Conservation (phyloP, 2,797 vertebrate species). For the Oreonectes daqikongensis region DNA sequence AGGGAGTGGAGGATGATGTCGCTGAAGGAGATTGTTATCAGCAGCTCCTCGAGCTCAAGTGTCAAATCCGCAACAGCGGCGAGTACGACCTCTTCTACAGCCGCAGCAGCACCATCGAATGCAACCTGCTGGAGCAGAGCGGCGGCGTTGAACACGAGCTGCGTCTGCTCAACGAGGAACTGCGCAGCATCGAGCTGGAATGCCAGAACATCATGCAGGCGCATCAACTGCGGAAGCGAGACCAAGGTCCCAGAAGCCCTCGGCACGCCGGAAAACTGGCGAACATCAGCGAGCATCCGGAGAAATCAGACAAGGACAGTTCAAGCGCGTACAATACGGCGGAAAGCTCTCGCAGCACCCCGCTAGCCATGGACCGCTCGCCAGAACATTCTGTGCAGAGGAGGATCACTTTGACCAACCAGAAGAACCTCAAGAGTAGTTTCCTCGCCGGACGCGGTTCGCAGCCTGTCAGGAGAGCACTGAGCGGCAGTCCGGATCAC, state of each 20-base stretch:
- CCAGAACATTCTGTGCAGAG: constrained; percentile 91
- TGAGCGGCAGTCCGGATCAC: constrained; percentile 76
- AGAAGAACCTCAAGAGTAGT: constrained; percentile 86
- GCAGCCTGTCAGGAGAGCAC: constrained; percentile 67
- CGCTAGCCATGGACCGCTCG: constrained; percentile 87
- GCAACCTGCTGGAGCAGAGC: constrained; percentile 81
- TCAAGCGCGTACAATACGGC: constrained; percentile 97
- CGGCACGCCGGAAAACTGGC: constrained; percentile 78
- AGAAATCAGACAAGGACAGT: constrained; percentile 96
- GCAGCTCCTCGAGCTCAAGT: constrained; percentile 93
- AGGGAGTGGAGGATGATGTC: constrained; percentile 73
- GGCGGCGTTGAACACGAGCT: constrained; percentile 88
- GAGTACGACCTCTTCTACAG: constrained; percentile 94
- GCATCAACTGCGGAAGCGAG: constrained; percentile 82
- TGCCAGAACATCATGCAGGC: constrained; percentile 98
- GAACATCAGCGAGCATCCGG: constrained; percentile 86
- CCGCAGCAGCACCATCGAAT: constrained; percentile 88
- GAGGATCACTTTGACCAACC: constrained; percentile 89
- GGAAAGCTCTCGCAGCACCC: constrained; percentile 93
- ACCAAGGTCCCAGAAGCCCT: constrained; percentile 67
- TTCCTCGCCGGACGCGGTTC: constrained; percentile 64
- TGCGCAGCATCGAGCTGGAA: constrained; percentile 92
- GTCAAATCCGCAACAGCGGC: constrained; percentile 90
- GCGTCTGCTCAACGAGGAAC: constrained; percentile 92
- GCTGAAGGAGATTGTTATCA: constrained; percentile 87